These are phyloP conservation scores for Macaca mulatta DNA, from an alignment of 2,113 vertebrate genomes.

Conservation along the genomic window DNA sequence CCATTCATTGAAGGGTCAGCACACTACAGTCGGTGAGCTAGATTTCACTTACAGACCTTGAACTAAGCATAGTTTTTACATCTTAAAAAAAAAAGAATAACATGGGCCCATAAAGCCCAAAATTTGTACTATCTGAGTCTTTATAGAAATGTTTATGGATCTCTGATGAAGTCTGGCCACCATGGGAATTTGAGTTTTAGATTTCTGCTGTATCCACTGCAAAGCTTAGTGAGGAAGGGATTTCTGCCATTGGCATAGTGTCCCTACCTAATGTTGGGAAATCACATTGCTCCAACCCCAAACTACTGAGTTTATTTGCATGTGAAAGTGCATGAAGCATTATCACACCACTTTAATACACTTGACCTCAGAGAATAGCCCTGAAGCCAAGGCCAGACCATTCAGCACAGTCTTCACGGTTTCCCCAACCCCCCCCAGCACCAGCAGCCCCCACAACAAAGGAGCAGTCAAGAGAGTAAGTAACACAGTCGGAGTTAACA, in stretches of 20 bases:
- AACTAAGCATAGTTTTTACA: background rate
- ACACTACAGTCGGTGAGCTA: background rate
- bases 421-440: background rate
- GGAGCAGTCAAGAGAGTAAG: background rate
- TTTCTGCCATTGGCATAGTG: fast-evolving
- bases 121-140: background rate
- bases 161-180: background rate
- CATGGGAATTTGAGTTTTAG: background rate
- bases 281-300: background rate
- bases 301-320: background rate
- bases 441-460: background rate
- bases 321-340: background rate
- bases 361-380: background rate
- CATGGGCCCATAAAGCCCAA: background rate
- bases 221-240: background rate
- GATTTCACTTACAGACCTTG: background rate
- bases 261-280: background rate
- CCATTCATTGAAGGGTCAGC: fast-evolving
- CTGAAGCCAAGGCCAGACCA: background rate
- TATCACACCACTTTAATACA: background rate
- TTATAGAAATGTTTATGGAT: background rate
- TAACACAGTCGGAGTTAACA: background rate
- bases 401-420: background rate
- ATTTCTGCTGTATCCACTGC: background rate
- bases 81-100: background rate